Conservation (phyloP, 2,113 vertebrate genomes). For the Monopterus albus region DNA sequence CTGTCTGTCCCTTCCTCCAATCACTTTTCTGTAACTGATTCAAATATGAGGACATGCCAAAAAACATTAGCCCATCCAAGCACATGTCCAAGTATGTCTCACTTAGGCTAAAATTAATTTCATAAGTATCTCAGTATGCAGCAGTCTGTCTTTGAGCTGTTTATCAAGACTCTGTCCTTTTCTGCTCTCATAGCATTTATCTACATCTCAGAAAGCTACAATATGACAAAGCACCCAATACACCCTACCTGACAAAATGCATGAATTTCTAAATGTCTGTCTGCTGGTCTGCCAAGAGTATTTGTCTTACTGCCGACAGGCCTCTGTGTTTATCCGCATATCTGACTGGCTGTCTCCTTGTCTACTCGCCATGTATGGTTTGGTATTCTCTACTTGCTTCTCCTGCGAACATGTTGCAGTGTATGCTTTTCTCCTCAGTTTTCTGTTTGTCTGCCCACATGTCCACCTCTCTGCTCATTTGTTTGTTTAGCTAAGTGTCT, state of each 20-base stretch:
- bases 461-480: constrained; percentile 38
- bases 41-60: constrained; percentile 16
- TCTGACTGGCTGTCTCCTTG: constrained; percentile 62
- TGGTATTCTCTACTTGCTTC: constrained; percentile 56
- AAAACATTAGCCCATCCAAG: constrained; percentile 18
- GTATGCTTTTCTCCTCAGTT: constrained; percentile 35
- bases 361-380: constrained; percentile 38
- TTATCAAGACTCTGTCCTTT: constrained; percentile 19
- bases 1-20: constrained; percentile 21
- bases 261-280: constrained; percentile 55
- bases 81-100: constrained; percentile 5
- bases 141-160: constrained; percentile 6
- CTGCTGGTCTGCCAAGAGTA: constrained; percentile 49
- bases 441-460: constrained; percentile 46
- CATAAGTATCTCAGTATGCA: neutral
- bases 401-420: constrained; percentile 42
- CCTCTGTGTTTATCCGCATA: constrained; percentile 68
- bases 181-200: constrained; percentile 32
- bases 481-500: constrained; percentile 48
- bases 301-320: constrained; percentile 61
- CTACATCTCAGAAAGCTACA: constrained; percentile 38
- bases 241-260: constrained; percentile 49
- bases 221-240: constrained; percentile 29
- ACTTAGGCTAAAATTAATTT: constrained; percentile 12
- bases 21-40: constrained; percentile 34